These are phyloP conservation scores for Diacarnus erythraeanus DNA, from an alignment of 37 sponge, comb jelly and placozoan species.

Conservation along the genomic window DNA sequence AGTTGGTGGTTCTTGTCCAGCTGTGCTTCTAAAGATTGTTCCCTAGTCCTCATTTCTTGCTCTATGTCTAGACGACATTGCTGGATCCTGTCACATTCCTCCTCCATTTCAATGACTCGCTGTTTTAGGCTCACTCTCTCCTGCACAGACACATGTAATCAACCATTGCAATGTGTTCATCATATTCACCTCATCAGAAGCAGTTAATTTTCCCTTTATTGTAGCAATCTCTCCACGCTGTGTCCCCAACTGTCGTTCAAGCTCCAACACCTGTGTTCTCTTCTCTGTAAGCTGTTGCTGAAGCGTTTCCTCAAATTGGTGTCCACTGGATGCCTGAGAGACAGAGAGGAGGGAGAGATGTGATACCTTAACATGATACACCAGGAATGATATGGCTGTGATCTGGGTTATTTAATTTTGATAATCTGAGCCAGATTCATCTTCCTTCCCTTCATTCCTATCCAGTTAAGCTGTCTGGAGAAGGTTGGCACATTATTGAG, in stretches of 20 bases:
- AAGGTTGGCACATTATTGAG: too few relatives aligned
- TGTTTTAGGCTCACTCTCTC: neutral
- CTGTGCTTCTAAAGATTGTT: neutral
- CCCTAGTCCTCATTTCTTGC: constrained; percentile 4
- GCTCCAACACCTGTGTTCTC: neutral
- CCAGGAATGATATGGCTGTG: neutral
- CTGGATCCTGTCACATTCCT: constrained; percentile 20
- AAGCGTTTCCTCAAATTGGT: neutral
- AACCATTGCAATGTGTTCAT: neutral
- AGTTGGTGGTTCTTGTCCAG: constrained; percentile 18
- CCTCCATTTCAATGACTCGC: constrained; percentile 21
- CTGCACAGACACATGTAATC: neutral
- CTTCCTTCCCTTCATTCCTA: too few relatives aligned
- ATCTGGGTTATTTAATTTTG: neutral
- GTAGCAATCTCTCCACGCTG: constrained; percentile 11
- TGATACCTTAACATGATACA: neutral
- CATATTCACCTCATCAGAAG: constrained; percentile 21
- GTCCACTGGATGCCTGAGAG: constrained; percentile 12
- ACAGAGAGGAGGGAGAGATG: neutral
- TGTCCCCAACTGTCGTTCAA: constrained; percentile 11
- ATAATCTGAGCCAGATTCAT: neutral
- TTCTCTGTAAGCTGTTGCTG: constrained; percentile 19
- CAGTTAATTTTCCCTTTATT: constrained; percentile 7
- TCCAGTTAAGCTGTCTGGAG: too few relatives aligned
- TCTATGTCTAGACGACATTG: constrained; percentile 11